Conservation (phyloP, 2,113 vertebrate species). For the Sebastes schlegelii region DNA sequence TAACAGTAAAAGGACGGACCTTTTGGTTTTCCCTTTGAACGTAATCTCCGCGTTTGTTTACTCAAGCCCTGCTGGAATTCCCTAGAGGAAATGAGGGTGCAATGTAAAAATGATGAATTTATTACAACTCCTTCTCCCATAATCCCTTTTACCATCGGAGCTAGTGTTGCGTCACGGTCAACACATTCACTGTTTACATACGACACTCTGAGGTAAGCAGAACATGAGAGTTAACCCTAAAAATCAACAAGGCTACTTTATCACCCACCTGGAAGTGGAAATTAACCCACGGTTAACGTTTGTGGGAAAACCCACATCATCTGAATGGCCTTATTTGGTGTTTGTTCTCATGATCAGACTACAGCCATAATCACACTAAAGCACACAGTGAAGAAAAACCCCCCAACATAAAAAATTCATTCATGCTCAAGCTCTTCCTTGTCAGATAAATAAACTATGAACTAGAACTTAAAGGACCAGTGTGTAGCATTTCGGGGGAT, state of each 20-base stretch:
- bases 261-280: conserved; percentile 71
- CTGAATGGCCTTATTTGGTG: conserved; percentile 49
- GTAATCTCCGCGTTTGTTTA: conserved; percentile 71
- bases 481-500: no score
- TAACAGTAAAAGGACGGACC: conserved; percentile 70
- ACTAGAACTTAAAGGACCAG: no score
- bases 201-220: conserved; percentile 62
- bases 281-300: conserved; percentile 59
- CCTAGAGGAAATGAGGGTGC: conserved; percentile 80
- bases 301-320: conserved; percentile 49
- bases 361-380: conserved; percentile 30
- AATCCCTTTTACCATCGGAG: conserved; percentile 66
- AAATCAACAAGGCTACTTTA: conserved; percentile 61
- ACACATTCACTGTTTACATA: conserved; percentile 65
- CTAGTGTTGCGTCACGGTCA: conserved; percentile 67
- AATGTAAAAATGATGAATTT: conserved; percentile 76
- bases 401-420: conserved; percentile 28
- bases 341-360: conserved; percentile 62
- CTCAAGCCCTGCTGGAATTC: conserved; percentile 77
- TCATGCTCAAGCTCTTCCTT: conserved; percentile 34
- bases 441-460: conserved; percentile 4
- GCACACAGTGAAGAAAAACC: conserved; percentile 55
- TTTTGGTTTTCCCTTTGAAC: conserved; percentile 68
- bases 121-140: conserved; percentile 63
- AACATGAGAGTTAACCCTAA: conserved; percentile 59